Evolutionary conservation across 35 echinoderm and acorn worm species (phyloP).

Genomic region (Lytechinus pictus): DNA sequence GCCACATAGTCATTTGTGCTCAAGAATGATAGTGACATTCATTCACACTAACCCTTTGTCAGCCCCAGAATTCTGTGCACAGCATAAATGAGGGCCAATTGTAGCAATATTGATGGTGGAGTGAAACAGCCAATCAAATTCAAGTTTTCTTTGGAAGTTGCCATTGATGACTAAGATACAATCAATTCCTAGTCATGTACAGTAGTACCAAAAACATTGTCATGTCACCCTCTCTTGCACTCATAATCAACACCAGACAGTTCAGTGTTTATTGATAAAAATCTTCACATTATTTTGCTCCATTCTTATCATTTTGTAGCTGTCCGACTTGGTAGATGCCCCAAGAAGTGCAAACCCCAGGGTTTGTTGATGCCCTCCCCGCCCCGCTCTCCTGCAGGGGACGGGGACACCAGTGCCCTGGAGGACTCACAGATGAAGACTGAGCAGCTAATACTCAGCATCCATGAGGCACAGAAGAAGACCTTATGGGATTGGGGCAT

Average conservation of each 20-base stretch:
- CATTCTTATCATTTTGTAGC: constrained; percentile 32
- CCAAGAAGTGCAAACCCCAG: constrained; percentile 97
- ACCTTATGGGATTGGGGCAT: constrained; percentile 85
- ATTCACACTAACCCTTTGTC: no score
- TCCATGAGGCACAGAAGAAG: constrained; percentile 97
- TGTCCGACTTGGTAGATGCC: constrained; percentile 91
- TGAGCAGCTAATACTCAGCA: constrained; percentile 89
- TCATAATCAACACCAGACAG: not conserved
- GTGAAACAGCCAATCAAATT: no score
- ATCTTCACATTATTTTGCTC: not conserved
- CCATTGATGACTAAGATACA: no score
- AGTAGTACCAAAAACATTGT: not conserved
- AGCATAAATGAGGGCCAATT: no score
- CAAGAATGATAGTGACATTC: no score
- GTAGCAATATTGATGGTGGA: no score
- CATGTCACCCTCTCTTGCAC: not conserved
- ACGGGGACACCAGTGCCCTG: constrained; percentile 36
- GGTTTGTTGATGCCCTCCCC: constrained; percentile 69
- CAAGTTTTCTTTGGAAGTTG: no score
- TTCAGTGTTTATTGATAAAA: not conserved
- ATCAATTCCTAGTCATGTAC: no score
- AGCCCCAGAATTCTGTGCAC: no score
- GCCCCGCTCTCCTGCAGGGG: constrained; percentile 65
- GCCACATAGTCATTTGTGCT: no score
- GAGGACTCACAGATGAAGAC: constrained; percentile 96